Base-by-base conservation (phyloP, 2,797 vertebrate genomes). In the Anomalospiza imberbis region DNA sequence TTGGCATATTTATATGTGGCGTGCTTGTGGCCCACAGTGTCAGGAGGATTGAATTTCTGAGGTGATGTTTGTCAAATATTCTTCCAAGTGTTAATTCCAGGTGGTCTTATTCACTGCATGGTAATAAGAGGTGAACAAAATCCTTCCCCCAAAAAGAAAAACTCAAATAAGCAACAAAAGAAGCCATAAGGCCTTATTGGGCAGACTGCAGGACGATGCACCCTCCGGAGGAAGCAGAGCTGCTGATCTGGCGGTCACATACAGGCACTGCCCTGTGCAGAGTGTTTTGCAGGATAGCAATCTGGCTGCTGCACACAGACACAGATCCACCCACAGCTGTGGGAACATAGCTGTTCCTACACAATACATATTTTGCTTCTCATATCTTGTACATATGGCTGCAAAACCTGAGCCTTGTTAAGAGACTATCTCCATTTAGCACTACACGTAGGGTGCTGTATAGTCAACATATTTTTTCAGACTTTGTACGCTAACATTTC, bases 221-320 rank as follows among this genome's bases (percentile, higher is more conserved):
- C 12, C 44, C 57, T 38, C 19, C 62, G 42, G 58, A 92, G 85
- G 91, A 92, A 75, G 79, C 76, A 36, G 45, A 91, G 58, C 54
- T 75, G 89, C 78, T 88, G 91, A 80, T 79, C 8, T 57, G 62
- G 62, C 85, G 71, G 91, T 61, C 38, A 75, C 92, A 94, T 53
- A 38, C 8, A 24, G 76, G 72, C 28, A 7, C 31, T 77, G 75
- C 51, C 63, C 67, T 85, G 61, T 26, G 55, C 83, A 72, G 24
- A 66, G 31, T 55, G 78, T 84, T 94, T 57, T 77, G 74, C 82
- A 83, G 91, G 86, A 71, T 38, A 44, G 22, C 65, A 90, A 91
- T 90, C 85, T 86, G 82, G 28, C 89, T 88, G 50, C 77, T 83
- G 77, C 90, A 95, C 75, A 61, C 68, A 29, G 78, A 62, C 51